These are phyloP conservation scores for Zaprionus africanus DNA, from an alignment of 1,140 invertebrate genomes.

Conservation along the genomic window DNA sequence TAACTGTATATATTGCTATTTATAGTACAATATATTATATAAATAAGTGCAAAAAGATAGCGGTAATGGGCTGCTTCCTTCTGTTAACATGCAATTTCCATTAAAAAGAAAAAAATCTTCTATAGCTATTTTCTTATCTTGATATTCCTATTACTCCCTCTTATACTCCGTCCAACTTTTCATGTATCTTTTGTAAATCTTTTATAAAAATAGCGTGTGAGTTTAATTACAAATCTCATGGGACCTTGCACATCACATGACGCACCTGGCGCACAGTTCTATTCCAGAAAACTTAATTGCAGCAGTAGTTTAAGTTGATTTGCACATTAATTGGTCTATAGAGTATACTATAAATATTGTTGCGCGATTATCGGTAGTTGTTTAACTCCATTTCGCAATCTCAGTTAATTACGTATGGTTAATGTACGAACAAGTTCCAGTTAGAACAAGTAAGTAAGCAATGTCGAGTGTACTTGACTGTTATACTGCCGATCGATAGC, in stretches of 20 bases:
- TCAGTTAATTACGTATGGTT: neutral
- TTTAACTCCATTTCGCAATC: neutral
- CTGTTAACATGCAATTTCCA: neutral
- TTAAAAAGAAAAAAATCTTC: neutral
- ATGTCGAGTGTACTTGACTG: no score
- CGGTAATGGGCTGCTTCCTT: no score
- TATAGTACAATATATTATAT: neutral
- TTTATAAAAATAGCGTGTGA: neutral
- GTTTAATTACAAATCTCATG: slow-evolving; percentile 9
- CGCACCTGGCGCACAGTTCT: neutral
- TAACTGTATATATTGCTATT: neutral
- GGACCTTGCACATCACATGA: slow-evolving; percentile 26
- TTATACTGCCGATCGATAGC: no score
- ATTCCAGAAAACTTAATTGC: neutral
- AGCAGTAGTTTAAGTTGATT: neutral
- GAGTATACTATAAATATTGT: neutral
- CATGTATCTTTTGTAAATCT: neutral
- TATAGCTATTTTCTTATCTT: neutral
- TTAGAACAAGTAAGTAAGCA: neutral
- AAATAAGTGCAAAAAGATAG: neutral
- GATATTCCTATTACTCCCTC: neutral
- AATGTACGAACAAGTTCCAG: neutral
- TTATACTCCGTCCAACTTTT: neutral
- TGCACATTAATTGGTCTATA: neutral
- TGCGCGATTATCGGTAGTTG: neutral